phyloP scores from a whole-genome alignment of 2,888 invertebrate species.

The Lomographa bimaculata region DNA sequence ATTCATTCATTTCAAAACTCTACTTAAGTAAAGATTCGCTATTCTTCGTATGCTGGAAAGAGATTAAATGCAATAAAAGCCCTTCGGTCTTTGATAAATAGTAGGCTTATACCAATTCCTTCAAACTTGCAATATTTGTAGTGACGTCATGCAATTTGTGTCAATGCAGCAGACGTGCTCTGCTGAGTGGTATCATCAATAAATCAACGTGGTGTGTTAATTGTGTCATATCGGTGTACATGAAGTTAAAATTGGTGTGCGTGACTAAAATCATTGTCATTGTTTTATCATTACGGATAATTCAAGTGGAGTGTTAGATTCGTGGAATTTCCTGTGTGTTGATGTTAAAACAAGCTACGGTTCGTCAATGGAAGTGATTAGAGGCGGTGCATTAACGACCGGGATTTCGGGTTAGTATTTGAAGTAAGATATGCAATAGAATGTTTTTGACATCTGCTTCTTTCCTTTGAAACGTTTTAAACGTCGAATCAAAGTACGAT shows the following conservation, averaged over 20 bases:
- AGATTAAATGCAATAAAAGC: conserved; percentile 36
- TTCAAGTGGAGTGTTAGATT: conserved; percentile 63
- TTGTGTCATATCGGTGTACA: conserved; percentile 55
- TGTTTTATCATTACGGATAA: conserved; percentile 37
- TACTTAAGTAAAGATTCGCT: conserved; percentile 40
- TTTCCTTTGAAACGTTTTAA: conserved; percentile 21
- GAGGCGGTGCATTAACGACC: conserved; percentile 78
- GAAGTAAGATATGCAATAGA: conserved; percentile 70
- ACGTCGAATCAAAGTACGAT: conserved; percentile 15
- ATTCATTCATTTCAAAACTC: conserved; percentile 60
- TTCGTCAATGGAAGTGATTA: conserved; percentile 68
- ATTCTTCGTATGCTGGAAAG: conserved; percentile 45
- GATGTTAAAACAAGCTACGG: conserved; percentile 65
- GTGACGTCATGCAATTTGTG: conserved; percentile 72
- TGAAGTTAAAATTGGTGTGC: conserved; percentile 54
- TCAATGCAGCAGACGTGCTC: conserved; percentile 59
- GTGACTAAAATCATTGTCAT: conserved; percentile 44
- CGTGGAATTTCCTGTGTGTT: conserved; percentile 78
- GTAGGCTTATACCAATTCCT: conserved; percentile 18
- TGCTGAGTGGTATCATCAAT: conserved; percentile 55
- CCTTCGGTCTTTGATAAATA: conserved; percentile 19
- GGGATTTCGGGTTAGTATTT: conserved; percentile 72
- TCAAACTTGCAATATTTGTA: conserved; percentile 33
- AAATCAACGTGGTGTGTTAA: conserved; percentile 48
- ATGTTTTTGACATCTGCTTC: conserved; percentile 66